A percentile compares a stretch with the other conserved stretches of the same genome.
phyloP scores from a whole-genome alignment of 2,113 vertebrate species.

The Heterotis niloticus region DNA sequence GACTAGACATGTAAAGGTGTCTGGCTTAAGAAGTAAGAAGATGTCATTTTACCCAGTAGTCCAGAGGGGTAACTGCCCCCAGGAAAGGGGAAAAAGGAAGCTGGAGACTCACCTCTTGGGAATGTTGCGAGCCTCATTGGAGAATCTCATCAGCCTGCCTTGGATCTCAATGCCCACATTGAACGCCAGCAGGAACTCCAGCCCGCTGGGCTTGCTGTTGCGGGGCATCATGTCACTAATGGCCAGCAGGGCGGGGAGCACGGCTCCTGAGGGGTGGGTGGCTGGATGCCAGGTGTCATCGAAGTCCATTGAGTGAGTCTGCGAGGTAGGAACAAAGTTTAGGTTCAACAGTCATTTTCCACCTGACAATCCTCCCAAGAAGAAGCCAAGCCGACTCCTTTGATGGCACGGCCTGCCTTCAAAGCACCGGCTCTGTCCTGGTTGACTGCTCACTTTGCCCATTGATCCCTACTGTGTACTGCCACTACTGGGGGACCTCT shows the following conservation, averaged over 20 bases:
- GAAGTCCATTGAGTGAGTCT: conserved; percentile 87
- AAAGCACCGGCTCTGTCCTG: too few relatives aligned
- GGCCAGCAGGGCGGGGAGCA: conserved; percentile 78
- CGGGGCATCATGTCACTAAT: conserved; percentile 73
- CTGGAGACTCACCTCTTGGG: conserved; percentile 71
- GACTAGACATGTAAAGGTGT: too few relatives aligned
- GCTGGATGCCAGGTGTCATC: conserved; percentile 87
- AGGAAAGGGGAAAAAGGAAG: background rate
- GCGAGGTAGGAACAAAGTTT: background rate
- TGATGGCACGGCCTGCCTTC: too few relatives aligned
- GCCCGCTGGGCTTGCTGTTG: conserved; percentile 67
- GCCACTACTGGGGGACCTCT: too few relatives aligned
- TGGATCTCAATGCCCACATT: conserved; percentile 82
- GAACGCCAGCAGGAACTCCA: conserved; percentile 77
- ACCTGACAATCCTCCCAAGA: background rate
- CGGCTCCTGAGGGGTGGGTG: conserved; percentile 80
- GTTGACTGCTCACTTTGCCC: too few relatives aligned
- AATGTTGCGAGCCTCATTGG: conserved; percentile 74
- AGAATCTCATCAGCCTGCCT: conserved; percentile 80
- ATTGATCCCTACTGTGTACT: too few relatives aligned
- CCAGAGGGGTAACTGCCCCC: background rate
- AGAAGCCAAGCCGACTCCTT: background rate
- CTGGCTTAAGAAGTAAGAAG: too few relatives aligned
- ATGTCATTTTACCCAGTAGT: too few relatives aligned
- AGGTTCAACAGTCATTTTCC: background rate